Percentiles rank a stretch among this genome's conserved stretches.
Conservation (phyloP, 2,888 invertebrate species). For the Parelbella ahira region DNA sequence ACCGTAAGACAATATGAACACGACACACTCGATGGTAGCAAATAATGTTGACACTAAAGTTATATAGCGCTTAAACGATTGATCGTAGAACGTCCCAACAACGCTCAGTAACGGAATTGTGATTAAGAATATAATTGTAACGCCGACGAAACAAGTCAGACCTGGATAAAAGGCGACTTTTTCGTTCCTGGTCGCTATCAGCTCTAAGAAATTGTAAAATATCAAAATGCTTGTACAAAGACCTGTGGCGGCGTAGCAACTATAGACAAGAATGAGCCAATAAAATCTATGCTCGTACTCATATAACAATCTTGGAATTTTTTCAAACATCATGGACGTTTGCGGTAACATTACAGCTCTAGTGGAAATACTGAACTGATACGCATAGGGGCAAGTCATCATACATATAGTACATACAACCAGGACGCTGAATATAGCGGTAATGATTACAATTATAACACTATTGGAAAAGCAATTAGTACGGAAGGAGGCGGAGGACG, state of each 20-base stretch:
- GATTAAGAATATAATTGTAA: too few species aligned
- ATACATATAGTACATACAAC: slow-evolving; percentile 45
- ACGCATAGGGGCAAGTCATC: slow-evolving; percentile 59
- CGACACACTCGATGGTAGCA: slow-evolving; percentile 44
- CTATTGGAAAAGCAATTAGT: slow-evolving; percentile 57
- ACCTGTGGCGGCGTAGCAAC: slow-evolving; percentile 42
- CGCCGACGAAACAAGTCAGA: slow-evolving; percentile 38
- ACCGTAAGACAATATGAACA: slow-evolving; percentile 64
- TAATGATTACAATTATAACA: slow-evolving; percentile 45
- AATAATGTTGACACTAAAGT: slow-evolving; percentile 41
- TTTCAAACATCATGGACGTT: slow-evolving; percentile 51
- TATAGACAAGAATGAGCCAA: slow-evolving; percentile 48
- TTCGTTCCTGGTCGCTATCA: slow-evolving; percentile 36
- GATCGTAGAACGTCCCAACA: slow-evolving; percentile 38
- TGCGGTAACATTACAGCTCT: slow-evolving; percentile 34
- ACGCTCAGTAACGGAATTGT: slow-evolving; percentile 46
- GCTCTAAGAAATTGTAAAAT: slow-evolving; percentile 45
- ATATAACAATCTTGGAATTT: slow-evolving; percentile 50
- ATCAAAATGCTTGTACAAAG: slow-evolving; percentile 42
- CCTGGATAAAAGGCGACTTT: slow-evolving; percentile 47
- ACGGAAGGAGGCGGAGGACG: slow-evolving; percentile 50
- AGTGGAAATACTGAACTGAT: slow-evolving; percentile 39
- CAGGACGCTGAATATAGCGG: slow-evolving; percentile 38
- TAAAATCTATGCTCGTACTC: slow-evolving; percentile 41
- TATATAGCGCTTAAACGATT: slow-evolving; percentile 36